Base-by-base conservation (phyloP, 2,888 invertebrate species). In the Ametastegia equiseti region DNA sequence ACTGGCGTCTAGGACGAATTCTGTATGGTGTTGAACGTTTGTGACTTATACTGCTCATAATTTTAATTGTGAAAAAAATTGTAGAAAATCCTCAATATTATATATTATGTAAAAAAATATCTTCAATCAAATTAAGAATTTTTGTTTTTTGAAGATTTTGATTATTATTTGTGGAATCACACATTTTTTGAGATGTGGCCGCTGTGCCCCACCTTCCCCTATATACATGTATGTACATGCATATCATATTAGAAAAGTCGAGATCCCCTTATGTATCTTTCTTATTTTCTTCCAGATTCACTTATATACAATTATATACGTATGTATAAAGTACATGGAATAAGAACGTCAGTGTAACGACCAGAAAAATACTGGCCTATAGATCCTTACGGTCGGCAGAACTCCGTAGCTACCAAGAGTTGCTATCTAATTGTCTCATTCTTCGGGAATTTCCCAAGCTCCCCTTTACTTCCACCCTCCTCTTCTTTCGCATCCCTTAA, bases 391-490 rank as follows among this genome's bases (percentile, higher is more conserved):
- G 60, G 23, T 39, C 39, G 65, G 65, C 11, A 67, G 9, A 19
- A n/a, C 33, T 67, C 39, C 11, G 39, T 19, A 9, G 60, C 60
- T 60, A 30, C 39, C 39, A 11, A 11, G 36, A 67, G 9, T 67
- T 39, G 9, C 7, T 39, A 67, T 67, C 9, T 23, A 39, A 67
- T 67, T 67, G 67, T 67, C 19, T 67, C 19, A n/a, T 67, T 67
- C 19, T 67, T 39, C n/a, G n/a, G 39, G 36, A 33, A 63, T 63
- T 63, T 63, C 15, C 63, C 33, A n/a, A n/a, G 33, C 63, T 23
- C 23, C 33, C n/a, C 63, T 30, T n/a, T 30, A 63, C n/a, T 33
- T 63, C 1, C 63, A 5, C 27, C 63, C 19, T n/a, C 19, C 23
- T 23, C 7, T 63, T 63, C 27, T 36, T n/a, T 7, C 6, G 15